Percentiles rank a stretch among this genome's conserved stretches.
These are phyloP conservation scores for Glareola pratincola DNA, from an alignment of 2,113 vertebrate species.

Conservation along the genomic window DNA sequence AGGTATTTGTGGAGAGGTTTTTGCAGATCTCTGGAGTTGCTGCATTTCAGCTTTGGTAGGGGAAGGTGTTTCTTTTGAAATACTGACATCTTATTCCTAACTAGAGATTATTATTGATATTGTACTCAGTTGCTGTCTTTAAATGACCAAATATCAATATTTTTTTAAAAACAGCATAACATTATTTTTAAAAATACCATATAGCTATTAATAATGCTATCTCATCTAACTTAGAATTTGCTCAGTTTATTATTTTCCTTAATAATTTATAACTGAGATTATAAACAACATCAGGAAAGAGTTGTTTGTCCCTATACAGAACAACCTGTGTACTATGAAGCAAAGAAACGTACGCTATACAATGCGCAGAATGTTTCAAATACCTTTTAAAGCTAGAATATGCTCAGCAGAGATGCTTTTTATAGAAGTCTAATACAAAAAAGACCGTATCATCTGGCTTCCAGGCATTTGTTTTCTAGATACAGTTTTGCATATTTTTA, in stretches of 20 bases:
- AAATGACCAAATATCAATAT: neutral
- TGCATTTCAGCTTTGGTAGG: neutral
- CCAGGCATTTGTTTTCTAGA: neutral
- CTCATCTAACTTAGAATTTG: neutral
- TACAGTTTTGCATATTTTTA: neutral
- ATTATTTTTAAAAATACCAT: neutral
- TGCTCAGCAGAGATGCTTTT: neutral
- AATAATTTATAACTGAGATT: neutral
- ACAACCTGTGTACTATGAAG: neutral
- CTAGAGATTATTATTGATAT: neutral
- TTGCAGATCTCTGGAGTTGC: neutral
- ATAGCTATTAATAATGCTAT: neutral
- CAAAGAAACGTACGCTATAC: neutral
- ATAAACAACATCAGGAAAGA: neutral
- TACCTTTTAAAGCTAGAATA: neutral
- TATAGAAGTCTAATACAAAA: neutral
- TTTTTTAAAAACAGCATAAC: neutral
- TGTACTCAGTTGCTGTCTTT: neutral
- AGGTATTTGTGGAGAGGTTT: neutral
- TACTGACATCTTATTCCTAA: neutral
- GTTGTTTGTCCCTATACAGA: neutral
- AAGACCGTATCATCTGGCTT: neutral
- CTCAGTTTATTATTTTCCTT: neutral
- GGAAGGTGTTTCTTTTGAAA: neutral
- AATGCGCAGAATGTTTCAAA: neutral